Evolutionary conservation across 2,888 invertebrate species (phyloP).

Genomic region (Drosophila histrio): DNA sequence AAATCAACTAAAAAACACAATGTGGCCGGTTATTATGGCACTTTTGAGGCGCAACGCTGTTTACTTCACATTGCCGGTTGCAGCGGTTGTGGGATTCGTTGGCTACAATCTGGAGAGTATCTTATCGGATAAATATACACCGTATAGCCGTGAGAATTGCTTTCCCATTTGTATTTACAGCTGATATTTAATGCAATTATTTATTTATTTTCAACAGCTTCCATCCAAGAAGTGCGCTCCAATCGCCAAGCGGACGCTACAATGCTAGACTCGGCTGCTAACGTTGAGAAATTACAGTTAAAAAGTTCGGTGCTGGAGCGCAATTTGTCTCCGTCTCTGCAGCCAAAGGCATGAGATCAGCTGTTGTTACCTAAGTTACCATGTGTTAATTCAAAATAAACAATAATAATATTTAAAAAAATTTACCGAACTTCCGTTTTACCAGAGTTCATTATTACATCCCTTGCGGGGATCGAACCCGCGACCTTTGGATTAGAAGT

Average conservation of each 20-base stretch:
- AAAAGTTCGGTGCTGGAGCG: constrained; percentile 88
- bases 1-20: constrained; percentile 82
- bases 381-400: constrained; percentile 25
- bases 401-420: constrained; percentile 73
- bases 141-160: constrained; percentile 88
- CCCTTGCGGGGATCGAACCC: constrained; percentile 85
- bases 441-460: constrained; percentile 48
- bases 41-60: constrained; percentile 90
- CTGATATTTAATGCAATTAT: not conserved
- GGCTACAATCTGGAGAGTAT: constrained; percentile 94
- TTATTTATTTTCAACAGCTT: constrained; percentile 85
- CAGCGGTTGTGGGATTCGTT: constrained; percentile 91
- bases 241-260: constrained; percentile 88
- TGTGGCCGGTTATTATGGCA: constrained; percentile 91
- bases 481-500: constrained; percentile 85
- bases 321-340: constrained; percentile 88
- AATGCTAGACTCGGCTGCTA: constrained; percentile 85
- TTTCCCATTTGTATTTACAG: not conserved
- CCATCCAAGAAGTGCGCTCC: constrained; percentile 90
- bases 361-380: constrained; percentile 43
- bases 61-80: constrained; percentile 92
- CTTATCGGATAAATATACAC: constrained; percentile 90
- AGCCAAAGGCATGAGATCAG: constrained; percentile 76
- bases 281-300: constrained; percentile 89
- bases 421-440: constrained; percentile 11